phyloP scores from a whole-genome alignment of 2,888 invertebrate genomes.

The Thysanoteuthis rhombus region DNA sequence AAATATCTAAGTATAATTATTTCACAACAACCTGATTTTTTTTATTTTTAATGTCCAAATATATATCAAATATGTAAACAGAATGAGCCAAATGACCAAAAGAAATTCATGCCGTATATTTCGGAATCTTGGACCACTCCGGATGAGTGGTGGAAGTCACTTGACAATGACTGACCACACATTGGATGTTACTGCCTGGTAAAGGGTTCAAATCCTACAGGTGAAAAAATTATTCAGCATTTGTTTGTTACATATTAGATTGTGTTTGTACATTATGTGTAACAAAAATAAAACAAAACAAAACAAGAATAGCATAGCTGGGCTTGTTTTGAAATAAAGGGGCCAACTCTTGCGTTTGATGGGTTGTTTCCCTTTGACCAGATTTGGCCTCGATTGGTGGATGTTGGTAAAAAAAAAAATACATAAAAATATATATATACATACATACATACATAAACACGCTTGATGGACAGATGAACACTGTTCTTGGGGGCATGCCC shows the following conservation, averaged over 20 bases:
- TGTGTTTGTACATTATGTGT: background rate
- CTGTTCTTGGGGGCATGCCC: background rate
- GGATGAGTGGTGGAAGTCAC: background rate
- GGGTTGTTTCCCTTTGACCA: background rate
- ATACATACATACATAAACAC: background rate
- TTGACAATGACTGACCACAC: background rate
- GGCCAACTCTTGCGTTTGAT: background rate
- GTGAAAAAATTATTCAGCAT: background rate
- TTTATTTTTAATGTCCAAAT: background rate
- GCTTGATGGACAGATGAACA: background rate
- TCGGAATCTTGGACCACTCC: background rate
- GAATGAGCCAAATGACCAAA: background rate
- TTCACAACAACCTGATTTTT: background rate
- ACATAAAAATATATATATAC: background rate
- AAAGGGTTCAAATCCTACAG: background rate
- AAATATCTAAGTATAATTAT: background rate
- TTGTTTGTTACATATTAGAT: background rate
- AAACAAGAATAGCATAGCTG: background rate
- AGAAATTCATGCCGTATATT: background rate
- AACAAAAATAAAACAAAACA: background rate
- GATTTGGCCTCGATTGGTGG: background rate
- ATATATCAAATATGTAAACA: constrained; percentile 12
- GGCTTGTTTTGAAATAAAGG: background rate
- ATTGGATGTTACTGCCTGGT: background rate
- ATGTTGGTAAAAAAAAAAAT: background rate